Evolutionary conservation across 2,888 invertebrate genomes (phyloP), one percentile per base, ranked within the genome.

Genomic region (Orchestes rusci): DNA sequence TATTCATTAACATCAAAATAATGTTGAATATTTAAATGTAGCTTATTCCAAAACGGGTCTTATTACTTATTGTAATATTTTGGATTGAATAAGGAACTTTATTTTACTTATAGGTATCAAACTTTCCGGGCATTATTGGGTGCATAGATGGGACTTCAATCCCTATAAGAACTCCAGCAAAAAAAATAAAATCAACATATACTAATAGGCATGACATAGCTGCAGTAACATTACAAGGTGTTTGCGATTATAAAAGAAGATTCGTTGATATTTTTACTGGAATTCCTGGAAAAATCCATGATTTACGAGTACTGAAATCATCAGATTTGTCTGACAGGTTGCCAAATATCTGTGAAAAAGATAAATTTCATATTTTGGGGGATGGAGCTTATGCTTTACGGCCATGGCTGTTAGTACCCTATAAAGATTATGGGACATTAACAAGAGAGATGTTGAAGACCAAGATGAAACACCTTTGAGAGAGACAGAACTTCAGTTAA

Each of bases 121-220:
- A 50, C 35, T 53, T 54, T 44, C 54, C 47, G 7, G 35, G 35
- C 34, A 48, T 52, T 12, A 15, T 57, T 12, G 57, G 54, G 3
- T 54, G 53, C 41, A 53, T 57, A 20, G 53, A 56, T 51, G 54
- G 54, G 3, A 54, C 50, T 18, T 52, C 39, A 10, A 55, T 58
- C 15, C 20, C 20, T 7, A 58, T 60, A 7, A 50, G 55, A 36
- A 59, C 57, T 31, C 59, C 60, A 23, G 57, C 49, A 5, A 50
- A 57, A 29, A 63, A 63, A 59, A 54, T 60, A 8, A 57, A 57
- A 48, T 59, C 53, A 1, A 63, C 59, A 3, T 63, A 61, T 48
- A 51, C 55, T 2, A 63, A 65, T 39, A 48, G 61, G 16, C 58
- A 59, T 44, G 56, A 59, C 42, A 31, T 49, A 16, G 50, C 54